A percentile compares a stretch with the other conserved stretches of the same genome.
Conservation (phyloP, 2,797 vertebrate genomes). For the Hybognathus amarus region DNA sequence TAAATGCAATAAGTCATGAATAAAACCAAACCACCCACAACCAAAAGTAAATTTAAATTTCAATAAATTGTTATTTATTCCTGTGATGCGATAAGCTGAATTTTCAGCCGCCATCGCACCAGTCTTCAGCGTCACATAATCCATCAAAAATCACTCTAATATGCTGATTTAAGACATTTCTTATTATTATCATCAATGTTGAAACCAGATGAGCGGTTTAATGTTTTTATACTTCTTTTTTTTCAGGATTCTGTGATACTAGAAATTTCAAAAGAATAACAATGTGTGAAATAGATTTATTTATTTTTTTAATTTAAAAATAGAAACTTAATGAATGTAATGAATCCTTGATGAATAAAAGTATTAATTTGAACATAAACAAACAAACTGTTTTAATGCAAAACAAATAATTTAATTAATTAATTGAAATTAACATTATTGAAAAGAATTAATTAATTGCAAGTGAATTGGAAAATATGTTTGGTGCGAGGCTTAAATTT, state of each 20-base stretch:
- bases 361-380: not conserved
- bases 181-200: not conserved
- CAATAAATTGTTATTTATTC: not conserved
- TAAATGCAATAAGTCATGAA: conserved; percentile 51
- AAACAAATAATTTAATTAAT: not conserved
- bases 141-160: not conserved
- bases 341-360: not conserved
- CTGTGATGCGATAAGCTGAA: accelerated
- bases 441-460: not conserved
- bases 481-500: conserved; percentile 27
- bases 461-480: not conserved
- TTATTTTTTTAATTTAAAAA: too few relatives aligned
- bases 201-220: not conserved
- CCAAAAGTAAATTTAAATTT: not conserved
- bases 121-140: not conserved
- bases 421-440: not conserved
- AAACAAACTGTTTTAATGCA: not conserved
- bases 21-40: not conserved
- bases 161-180: not conserved
- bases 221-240: not conserved
- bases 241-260: not conserved
- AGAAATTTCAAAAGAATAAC: not conserved
- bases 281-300: not conserved
- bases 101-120: not conserved
- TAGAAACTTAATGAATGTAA: not conserved